phyloP scores from a whole-genome alignment of 2,113 vertebrate species.

The Brachyistius frenatus region DNA sequence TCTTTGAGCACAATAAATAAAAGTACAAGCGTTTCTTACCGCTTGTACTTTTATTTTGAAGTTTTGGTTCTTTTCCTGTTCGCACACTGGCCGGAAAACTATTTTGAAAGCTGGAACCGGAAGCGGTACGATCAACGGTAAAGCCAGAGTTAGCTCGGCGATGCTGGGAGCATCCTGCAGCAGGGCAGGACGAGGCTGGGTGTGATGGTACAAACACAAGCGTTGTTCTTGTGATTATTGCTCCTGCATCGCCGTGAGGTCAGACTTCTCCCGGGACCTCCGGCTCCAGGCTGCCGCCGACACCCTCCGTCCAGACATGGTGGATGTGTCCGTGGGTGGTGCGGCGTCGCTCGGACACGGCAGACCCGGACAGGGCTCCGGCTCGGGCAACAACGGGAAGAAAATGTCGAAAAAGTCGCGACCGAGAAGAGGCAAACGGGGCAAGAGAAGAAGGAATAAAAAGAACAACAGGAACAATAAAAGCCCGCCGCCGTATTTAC shows the following conservation, averaged over 20 bases:
- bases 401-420: slow-evolving; percentile 73
- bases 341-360: slow-evolving; percentile 50
- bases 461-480: slow-evolving; percentile 78
- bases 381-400: slow-evolving; percentile 53
- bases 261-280: too few species aligned
- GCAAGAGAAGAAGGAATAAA: slow-evolving; percentile 83
- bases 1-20: too few species aligned
- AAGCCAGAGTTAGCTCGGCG: too few species aligned
- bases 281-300: neutral
- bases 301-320: slow-evolving; percentile 46
- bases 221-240: fast-evolving
- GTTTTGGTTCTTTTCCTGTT: too few species aligned
- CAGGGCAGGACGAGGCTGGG: neutral
- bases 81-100: too few species aligned
- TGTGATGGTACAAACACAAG: neutral
- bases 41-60: too few species aligned
- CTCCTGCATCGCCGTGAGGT: neutral
- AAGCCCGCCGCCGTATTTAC: slow-evolving; percentile 90
- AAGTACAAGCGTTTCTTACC: too few species aligned
- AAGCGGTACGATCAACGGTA: too few species aligned
- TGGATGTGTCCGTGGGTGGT: slow-evolving; percentile 53
- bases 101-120: too few species aligned
- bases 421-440: slow-evolving; percentile 81
- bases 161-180: too few species aligned
- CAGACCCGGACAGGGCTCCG: slow-evolving; percentile 70